phyloP scores from a whole-genome alignment of 2,888 invertebrate genomes.

The Scelioninae gen. 2 region DNA sequence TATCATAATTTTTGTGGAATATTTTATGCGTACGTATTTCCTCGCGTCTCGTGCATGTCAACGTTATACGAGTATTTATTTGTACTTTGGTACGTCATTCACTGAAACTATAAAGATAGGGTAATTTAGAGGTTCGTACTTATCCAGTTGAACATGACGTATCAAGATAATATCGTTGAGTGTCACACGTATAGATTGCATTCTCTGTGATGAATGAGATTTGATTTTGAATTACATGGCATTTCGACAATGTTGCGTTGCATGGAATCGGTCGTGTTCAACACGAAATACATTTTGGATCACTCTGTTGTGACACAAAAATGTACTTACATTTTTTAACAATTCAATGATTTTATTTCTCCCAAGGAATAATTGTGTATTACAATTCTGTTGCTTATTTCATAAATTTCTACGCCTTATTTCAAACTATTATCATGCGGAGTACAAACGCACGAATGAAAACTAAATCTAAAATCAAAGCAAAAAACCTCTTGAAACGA shows the following conservation, averaged over 20 bases:
- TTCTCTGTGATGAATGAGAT: constrained; percentile 43
- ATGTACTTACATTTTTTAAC: too few relatives aligned
- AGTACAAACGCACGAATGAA: too few relatives aligned
- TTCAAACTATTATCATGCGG: too few relatives aligned
- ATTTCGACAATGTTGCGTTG: constrained; percentile 35
- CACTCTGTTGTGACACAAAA: neutral
- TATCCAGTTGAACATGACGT: constrained; percentile 35
- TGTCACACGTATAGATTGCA: constrained; percentile 48
- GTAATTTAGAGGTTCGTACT: constrained; percentile 38
- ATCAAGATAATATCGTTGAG: constrained; percentile 40
- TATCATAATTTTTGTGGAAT: too few relatives aligned
- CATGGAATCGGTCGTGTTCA: constrained; percentile 35
- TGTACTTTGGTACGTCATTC: neutral
- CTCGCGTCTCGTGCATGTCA: neutral
- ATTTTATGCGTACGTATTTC: too few relatives aligned
- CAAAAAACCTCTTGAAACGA: too few relatives aligned
- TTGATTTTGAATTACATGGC: constrained; percentile 49
- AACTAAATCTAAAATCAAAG: too few relatives aligned
- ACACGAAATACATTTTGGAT: constrained; percentile 29
- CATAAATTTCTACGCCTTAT: too few relatives aligned
- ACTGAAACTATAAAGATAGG: constrained; percentile 33
- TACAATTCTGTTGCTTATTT: too few relatives aligned
- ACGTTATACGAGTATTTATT: constrained; percentile 7
- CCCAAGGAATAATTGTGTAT: too few relatives aligned
- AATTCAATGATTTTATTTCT: too few relatives aligned